Evolutionary conservation across 2,113 vertebrate genomes (phyloP).

Genomic region (Macrotis lagotis): DNA sequence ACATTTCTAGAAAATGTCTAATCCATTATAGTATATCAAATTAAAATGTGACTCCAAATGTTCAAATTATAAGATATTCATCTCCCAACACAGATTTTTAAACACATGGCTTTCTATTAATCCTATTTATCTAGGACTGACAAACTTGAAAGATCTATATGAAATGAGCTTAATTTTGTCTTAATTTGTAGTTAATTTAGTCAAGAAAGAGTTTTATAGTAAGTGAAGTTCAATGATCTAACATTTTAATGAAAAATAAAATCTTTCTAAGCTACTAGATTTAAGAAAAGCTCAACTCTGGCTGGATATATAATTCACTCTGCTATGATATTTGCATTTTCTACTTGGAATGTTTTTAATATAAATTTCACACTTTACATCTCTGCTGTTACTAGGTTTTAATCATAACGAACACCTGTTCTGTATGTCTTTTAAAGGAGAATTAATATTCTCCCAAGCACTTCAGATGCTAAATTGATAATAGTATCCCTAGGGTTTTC

Average conservation of each 20-base stretch:
- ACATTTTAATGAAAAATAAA: constrained; percentile 41
- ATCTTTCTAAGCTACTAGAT: constrained; percentile 34
- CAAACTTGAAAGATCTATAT: constrained; percentile 1
- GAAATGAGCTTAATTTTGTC: background rate
- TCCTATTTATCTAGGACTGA: background rate
- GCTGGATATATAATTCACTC: constrained; percentile 48
- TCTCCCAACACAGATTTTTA: constrained; percentile 28
- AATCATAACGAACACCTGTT: constrained; percentile 61
- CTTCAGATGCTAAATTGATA: background rate
- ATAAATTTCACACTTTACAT: constrained; percentile 59
- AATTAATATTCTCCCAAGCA: constrained; percentile 60
- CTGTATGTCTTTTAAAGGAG: constrained; percentile 39
- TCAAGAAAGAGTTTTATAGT: constrained; percentile 4
- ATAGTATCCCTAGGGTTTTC: constrained; percentile 13
- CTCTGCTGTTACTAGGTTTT: constrained; percentile 58
- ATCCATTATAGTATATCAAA: constrained; percentile 30
- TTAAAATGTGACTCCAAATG: constrained; percentile 50
- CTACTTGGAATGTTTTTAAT: constrained; percentile 57
- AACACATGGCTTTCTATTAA: background rate
- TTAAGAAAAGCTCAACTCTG: constrained; percentile 35
- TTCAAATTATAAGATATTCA: constrained; percentile 40
- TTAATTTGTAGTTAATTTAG: too few species aligned
- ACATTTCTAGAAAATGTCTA: background rate
- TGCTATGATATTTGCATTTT: constrained; percentile 56
- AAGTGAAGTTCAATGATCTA: constrained; percentile 32